These are phyloP conservation scores for Nansenia antarctica DNA, from an alignment of 2,113 vertebrate species.

Conservation along the genomic window DNA sequence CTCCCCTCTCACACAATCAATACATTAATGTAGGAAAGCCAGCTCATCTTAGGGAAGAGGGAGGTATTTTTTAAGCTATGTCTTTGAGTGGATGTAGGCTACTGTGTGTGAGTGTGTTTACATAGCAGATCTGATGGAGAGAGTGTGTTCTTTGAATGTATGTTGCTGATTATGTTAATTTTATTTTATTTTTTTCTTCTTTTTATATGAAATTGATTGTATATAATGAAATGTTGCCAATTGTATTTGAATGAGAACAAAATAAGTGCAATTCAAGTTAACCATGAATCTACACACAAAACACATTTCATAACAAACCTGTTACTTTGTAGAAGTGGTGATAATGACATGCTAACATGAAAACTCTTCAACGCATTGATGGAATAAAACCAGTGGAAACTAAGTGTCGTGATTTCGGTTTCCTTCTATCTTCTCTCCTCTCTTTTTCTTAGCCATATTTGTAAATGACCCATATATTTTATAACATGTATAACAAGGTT, in stretches of 20 bases:
- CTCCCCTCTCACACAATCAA: constrained; percentile 1
- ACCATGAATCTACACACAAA: constrained; percentile 24
- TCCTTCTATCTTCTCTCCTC: neutral
- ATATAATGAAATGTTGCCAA: constrained; percentile 63
- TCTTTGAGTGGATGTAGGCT: constrained; percentile 14
- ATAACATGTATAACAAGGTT: too few species aligned
- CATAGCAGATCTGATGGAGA: neutral
- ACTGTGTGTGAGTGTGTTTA: constrained; percentile 21
- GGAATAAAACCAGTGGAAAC: constrained; percentile 46
- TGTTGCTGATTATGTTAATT: constrained; percentile 23
- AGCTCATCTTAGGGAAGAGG: constrained; percentile 7
- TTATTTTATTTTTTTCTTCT: constrained; percentile 40
- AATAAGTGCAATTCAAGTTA: constrained; percentile 52
- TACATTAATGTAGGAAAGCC: neutral
- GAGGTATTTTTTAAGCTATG: constrained; percentile 40
- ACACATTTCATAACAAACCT: constrained; percentile 29
- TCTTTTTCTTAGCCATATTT: neutral
- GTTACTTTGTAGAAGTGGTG: constrained; percentile 26
- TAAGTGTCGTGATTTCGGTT: neutral
- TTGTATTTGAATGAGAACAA: constrained; percentile 42
- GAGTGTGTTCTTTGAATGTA: neutral
- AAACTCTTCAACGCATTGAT: constrained; percentile 25
- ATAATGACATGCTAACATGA: constrained; percentile 25
- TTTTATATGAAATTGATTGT: constrained; percentile 72
- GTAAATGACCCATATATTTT: too few species aligned